A percentile compares a stretch with the other conserved stretches of the same genome.
These are phyloP conservation scores for Sceliomorpha sp. DNA, from an alignment of 2,888 invertebrate genomes.

Conservation along the genomic window DNA sequence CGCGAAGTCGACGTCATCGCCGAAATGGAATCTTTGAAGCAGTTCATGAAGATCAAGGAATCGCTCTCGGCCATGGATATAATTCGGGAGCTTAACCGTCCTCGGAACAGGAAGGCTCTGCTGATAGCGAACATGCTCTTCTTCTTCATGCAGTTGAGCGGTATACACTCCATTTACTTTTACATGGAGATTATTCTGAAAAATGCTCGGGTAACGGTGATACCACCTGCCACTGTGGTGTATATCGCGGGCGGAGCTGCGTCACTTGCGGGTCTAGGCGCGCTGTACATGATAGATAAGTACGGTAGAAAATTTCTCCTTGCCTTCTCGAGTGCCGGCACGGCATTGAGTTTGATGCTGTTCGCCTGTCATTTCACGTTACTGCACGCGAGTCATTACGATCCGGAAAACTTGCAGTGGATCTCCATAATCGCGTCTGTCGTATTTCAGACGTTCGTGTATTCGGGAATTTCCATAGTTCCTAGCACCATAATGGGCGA, in stretches of 20 bases:
- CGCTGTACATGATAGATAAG: constrained; percentile 68
- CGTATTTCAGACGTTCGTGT: constrained; percentile 59
- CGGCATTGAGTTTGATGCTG: constrained; percentile 54
- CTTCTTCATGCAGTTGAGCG: constrained; percentile 69
- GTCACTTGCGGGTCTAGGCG: too few relatives aligned
- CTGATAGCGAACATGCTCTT: constrained; percentile 62
- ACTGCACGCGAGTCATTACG: constrained; percentile 53
- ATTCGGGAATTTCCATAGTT: constrained; percentile 52
- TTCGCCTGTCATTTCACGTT: constrained; percentile 65
- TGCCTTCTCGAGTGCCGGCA: constrained; percentile 64
- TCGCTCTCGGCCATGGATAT: constrained; percentile 42
- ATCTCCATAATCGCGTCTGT: constrained; percentile 62
- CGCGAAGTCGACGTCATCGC: constrained; percentile 59
- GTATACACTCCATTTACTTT: constrained; percentile 66
- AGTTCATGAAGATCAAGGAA: constrained; percentile 61
- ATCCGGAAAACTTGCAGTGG: constrained; percentile 60
- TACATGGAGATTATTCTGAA: constrained; percentile 74
- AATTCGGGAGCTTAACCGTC: constrained; percentile 35
- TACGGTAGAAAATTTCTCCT: constrained; percentile 69
- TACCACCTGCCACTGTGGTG: constrained; percentile 66
- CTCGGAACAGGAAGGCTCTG: constrained; percentile 60
- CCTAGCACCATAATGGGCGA: constrained; percentile 55
- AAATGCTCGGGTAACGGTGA: constrained; percentile 59
- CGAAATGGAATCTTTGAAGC: constrained; percentile 62
- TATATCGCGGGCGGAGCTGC: too few relatives aligned